Percentiles rank a stretch among this genome's conserved stretches.
These are phyloP conservation scores for Abscondita cerata DNA, from an alignment of 2,888 invertebrate species.

Conservation along the genomic window DNA sequence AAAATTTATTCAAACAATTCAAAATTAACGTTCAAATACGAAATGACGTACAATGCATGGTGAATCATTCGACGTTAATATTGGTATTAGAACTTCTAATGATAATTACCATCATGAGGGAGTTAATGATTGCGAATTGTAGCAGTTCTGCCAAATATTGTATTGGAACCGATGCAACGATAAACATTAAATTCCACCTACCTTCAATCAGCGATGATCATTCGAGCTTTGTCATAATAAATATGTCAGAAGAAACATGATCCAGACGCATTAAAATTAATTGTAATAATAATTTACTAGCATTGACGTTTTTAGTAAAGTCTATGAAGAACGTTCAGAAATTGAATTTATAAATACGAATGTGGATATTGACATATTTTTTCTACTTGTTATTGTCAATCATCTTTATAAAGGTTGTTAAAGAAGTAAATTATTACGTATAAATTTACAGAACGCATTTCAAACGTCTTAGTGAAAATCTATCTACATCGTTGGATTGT, in stretches of 20 bases:
- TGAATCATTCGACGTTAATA: conserved; percentile 50
- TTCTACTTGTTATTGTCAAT: no score
- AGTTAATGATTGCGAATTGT: conserved; percentile 40
- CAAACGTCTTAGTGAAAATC: conserved; percentile 8
- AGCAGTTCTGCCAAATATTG: conserved; percentile 33
- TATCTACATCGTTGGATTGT: conserved; percentile 24
- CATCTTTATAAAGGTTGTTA: no score
- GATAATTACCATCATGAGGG: conserved; percentile 48
- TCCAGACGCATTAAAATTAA: conserved; percentile 56
- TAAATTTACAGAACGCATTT: neutral
- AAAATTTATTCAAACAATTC: no score
- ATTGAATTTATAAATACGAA: no score
- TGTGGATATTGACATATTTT: no score
- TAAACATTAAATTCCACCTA: neutral
- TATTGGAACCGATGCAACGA: conserved; percentile 5
- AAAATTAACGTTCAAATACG: neutral
- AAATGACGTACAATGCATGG: conserved; percentile 20
- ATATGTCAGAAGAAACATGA: conserved; percentile 55
- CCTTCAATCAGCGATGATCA: conserved; percentile 33
- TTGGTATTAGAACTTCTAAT: conserved; percentile 50
- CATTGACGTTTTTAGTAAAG: conserved; percentile 47
- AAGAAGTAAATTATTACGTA: no score
- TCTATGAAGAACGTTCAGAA: conserved; percentile 45
- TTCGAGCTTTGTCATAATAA: conserved; percentile 48
- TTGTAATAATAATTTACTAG: conserved; percentile 56